Base-by-base conservation (phyloP, 2,113 vertebrate species). In the Periophthalmus modestus region DNA sequence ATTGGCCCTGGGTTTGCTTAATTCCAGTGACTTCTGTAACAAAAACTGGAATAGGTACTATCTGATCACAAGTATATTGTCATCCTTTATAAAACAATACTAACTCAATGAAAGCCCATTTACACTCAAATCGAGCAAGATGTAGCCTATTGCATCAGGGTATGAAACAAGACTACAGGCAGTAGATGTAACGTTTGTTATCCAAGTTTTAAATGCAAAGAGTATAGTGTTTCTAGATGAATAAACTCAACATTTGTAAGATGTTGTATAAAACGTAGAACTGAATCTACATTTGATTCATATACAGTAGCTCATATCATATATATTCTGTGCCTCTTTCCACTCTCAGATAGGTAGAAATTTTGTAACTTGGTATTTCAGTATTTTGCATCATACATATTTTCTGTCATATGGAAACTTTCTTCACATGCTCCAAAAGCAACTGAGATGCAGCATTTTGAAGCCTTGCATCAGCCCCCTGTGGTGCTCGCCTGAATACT, bases 1-100 rank as follows among this genome's bases (percentile, higher is more conserved):
- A 85, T 89, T 85, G 59, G 39, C 83, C 81, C 12, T 33, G 18
- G 24, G 23, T 33, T 58, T 14, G 9, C 9, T 2, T 7, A 23
- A 3, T 28, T 14, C 4, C 23, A 5, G 13, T 28, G 23, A 59
- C 23, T 28, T 15, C 57, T 59, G 9, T 2, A 11, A 55, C 54
- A n/a, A n/a, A n/a, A n/a, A n/a, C n/a, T 1, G 10, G 52, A 55
- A 10, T 55, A 2, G 7, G 52, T n/a, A 54, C 5, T 5, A 3
- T 48, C 13, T 48, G 47, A 48, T 10, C 16, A 4, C 3, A 48
- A 50, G 16, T 28, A 50, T 50, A 50, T 50, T 50, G 48, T 16
- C 48, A 19, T 6, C 3, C 28, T 28, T 28, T 28, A 28, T 28
- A 28, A 28, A 28, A 28, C 28, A 28, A 28, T 28, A 28, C 28